Evolutionary conservation across 2,797 vertebrate species (phyloP).

Genomic region (Tiaroga cobitis): DNA sequence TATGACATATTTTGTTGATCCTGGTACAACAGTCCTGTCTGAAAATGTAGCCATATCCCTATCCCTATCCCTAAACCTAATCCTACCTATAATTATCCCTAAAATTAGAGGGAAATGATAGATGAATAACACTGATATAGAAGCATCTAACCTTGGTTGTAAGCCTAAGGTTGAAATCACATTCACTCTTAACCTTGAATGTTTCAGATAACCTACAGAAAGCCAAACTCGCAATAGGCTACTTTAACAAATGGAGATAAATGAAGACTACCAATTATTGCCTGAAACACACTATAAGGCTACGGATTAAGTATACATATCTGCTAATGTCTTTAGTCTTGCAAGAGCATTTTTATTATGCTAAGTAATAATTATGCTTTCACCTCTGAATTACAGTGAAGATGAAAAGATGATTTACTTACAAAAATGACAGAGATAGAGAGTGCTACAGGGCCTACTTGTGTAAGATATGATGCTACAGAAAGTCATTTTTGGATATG

Average conservation of each 20-base stretch:
- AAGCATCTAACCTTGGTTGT: neutral
- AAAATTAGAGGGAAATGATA: neutral
- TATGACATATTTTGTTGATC: neutral
- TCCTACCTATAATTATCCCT: neutral
- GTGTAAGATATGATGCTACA: neutral
- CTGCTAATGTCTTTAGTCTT: conserved; percentile 42
- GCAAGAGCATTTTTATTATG: conserved; percentile 42
- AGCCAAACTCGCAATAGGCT: conserved; percentile 1
- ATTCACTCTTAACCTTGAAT: neutral
- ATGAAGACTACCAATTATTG: conserved; percentile 24
- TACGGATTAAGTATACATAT: conserved; percentile 40
- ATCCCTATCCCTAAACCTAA: neutral
- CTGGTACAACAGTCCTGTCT: neutral
- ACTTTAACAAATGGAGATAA: conserved; percentile 36
- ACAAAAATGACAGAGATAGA: conserved; percentile 7
- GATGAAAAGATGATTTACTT: conserved; percentile 51
- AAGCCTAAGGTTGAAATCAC: neutral
- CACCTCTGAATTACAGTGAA: conserved; percentile 37
- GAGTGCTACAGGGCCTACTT: conserved; percentile 30
- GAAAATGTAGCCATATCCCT: neutral
- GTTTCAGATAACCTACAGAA: neutral
- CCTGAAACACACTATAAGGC: conserved; percentile 32
- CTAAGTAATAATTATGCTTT: conserved; percentile 16
- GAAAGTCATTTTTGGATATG: conserved; percentile 28
- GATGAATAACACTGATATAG: neutral